Conservation (phyloP, 2,888 invertebrate species). For the Pristionchus mayeri region DNA sequence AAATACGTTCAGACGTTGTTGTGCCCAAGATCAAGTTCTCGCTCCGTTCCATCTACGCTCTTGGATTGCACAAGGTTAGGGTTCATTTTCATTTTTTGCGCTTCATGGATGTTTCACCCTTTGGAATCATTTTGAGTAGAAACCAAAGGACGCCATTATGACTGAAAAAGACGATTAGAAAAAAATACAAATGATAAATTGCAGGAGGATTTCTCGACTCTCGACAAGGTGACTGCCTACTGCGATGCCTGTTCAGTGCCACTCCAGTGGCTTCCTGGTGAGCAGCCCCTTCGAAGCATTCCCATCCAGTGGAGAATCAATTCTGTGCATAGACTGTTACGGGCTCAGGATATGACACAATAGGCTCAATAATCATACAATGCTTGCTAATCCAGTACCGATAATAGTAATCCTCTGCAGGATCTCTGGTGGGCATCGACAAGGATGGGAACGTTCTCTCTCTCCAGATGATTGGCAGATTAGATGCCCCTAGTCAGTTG, state of each 20-base stretch:
- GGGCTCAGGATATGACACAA: too few species aligned
- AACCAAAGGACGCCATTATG: neutral
- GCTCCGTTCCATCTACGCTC: conserved; percentile 66
- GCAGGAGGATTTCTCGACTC: conserved; percentile 22
- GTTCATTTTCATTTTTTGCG: neutral
- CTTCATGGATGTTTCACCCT: neutral
- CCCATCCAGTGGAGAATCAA: too few species aligned
- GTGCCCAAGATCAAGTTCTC: conserved; percentile 69
- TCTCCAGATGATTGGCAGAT: conserved; percentile 67
- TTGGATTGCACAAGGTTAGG: conserved; percentile 62
- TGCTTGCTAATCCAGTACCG: too few species aligned
- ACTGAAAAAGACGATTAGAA: neutral
- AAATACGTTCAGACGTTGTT: conserved; percentile 69
- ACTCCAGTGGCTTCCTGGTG: conserved; percentile 63
- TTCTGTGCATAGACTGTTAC: too few species aligned
- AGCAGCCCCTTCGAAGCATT: neutral
- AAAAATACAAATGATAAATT: conserved; percentile 47
- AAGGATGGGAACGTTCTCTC: conserved; percentile 69
- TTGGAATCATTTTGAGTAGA: neutral
- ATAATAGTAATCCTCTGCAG: conserved; percentile 50
- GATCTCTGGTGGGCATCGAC: conserved; percentile 69
- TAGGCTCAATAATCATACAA: too few species aligned
- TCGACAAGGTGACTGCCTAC: conserved; percentile 53
- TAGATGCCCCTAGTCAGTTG: conserved; percentile 60
- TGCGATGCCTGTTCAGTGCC: conserved; percentile 62